These are phyloP conservation scores for Anadara kagoshimensis DNA, from an alignment of 1,140 invertebrate species.

Conservation along the genomic window DNA sequence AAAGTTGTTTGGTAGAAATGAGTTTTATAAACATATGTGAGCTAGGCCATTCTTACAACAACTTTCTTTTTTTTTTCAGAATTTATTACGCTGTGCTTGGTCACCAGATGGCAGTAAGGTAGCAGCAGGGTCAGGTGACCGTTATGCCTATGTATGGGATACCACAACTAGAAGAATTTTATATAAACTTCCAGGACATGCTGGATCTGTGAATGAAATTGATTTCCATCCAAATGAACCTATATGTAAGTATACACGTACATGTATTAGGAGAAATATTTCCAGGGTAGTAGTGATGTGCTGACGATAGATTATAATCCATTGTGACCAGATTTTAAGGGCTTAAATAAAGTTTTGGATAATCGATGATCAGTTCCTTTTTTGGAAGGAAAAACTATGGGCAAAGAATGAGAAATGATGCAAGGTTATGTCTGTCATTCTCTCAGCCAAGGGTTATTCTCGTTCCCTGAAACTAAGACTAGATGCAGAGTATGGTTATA, in stretches of 20 bases:
- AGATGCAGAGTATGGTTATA: too few species aligned
- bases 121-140: slow-evolving; percentile 93
- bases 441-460: neutral
- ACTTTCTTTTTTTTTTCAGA: slow-evolving; percentile 74
- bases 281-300: neutral
- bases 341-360: neutral
- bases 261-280: neutral
- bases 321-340: neutral
- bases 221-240: slow-evolving; percentile 97
- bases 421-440: neutral
- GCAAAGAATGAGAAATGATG: neutral
- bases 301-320: neutral
- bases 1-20: too few species aligned
- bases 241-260: slow-evolving; percentile 83
- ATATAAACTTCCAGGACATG: slow-evolving; percentile 98
- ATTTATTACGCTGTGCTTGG: slow-evolving; percentile 91
- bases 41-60: neutral
- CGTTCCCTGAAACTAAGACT: too few species aligned
- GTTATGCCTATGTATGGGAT: slow-evolving; percentile 98
- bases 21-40: neutral
- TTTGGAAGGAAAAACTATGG: neutral
- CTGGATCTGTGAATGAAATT: slow-evolving; percentile 97
- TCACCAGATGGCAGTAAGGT: slow-evolving; percentile 87
- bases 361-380: neutral
- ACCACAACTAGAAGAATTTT: slow-evolving; percentile 89